phyloP scores from a whole-genome alignment of 2,797 vertebrate genomes.

The Danio jaintianensis region DNA sequence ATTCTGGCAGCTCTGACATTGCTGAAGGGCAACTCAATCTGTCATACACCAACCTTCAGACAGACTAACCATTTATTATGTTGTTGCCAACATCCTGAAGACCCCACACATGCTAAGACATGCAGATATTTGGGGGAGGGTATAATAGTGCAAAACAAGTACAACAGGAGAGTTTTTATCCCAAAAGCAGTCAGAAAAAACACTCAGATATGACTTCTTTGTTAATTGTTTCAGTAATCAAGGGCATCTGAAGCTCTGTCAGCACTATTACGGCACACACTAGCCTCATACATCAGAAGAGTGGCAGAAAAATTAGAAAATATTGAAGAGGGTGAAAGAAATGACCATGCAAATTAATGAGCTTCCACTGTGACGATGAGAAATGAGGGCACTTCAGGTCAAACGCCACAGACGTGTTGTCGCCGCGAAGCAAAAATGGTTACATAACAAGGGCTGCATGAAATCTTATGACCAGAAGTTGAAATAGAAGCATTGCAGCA shows the following conservation, averaged over 20 bases:
- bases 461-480: not conserved
- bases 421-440: not conserved
- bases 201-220: not conserved
- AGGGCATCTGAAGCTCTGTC: not conserved
- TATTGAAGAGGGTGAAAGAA: constrained; percentile 2
- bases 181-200: not conserved
- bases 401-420: not conserved
- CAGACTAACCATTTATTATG: not conserved
- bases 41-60: not conserved
- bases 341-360: not conserved
- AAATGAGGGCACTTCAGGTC: constrained; percentile 1
- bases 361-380: constrained; percentile 13
- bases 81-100: too few species aligned
- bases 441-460: not conserved
- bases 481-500: not conserved
- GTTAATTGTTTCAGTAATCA: not conserved
- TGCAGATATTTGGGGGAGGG: not conserved
- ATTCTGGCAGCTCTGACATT: not conserved
- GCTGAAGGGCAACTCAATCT: constrained; percentile 12
- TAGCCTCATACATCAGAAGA: not conserved
- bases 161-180: too few species aligned
- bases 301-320: constrained; percentile 2
- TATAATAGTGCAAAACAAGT: too few species aligned
- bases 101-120: not conserved
- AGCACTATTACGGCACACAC: not conserved